These are phyloP conservation scores for Aphis gossypii DNA, from an alignment of 1,140 invertebrate species.

Conservation along the genomic window DNA sequence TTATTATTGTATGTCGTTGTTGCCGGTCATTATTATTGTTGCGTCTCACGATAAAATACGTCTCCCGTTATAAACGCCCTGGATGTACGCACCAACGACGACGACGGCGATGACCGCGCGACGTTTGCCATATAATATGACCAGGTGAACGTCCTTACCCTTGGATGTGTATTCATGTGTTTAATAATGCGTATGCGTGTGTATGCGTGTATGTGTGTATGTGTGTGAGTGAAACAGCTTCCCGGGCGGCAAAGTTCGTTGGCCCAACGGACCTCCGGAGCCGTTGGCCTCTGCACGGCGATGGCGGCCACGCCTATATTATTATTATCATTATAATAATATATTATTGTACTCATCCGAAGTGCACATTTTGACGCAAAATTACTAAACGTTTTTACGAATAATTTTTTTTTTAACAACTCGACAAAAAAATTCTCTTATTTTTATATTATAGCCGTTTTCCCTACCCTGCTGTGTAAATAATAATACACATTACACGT, in stretches of 20 bases:
- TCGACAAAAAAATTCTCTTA: not conserved
- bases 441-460: not conserved
- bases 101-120: slow-evolving; percentile 1
- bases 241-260: slow-evolving; percentile 53
- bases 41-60: slow-evolving; percentile 24
- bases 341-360: slow-evolving; percentile 9
- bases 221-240: slow-evolving; percentile 28
- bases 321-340: slow-evolving; percentile 40
- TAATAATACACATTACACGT: not conserved
- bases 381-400: slow-evolving; percentile 28
- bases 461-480: not conserved
- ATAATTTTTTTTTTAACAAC: not conserved
- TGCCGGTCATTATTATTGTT: slow-evolving; percentile 24
- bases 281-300: slow-evolving; percentile 40
- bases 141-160: slow-evolving; percentile 56
- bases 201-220: not conserved
- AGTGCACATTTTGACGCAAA: not conserved
- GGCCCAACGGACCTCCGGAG: slow-evolving; percentile 54
- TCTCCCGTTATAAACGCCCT: slow-evolving; percentile 49
- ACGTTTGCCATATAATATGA: not conserved
- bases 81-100: slow-evolving; percentile 3
- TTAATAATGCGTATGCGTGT: not conserved
- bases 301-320: slow-evolving; percentile 20
- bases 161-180: slow-evolving; percentile 24
- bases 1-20: slow-evolving; percentile 11